Base-by-base conservation (phyloP, 2,113 vertebrate species). In the Oryzias celebensis region DNA sequence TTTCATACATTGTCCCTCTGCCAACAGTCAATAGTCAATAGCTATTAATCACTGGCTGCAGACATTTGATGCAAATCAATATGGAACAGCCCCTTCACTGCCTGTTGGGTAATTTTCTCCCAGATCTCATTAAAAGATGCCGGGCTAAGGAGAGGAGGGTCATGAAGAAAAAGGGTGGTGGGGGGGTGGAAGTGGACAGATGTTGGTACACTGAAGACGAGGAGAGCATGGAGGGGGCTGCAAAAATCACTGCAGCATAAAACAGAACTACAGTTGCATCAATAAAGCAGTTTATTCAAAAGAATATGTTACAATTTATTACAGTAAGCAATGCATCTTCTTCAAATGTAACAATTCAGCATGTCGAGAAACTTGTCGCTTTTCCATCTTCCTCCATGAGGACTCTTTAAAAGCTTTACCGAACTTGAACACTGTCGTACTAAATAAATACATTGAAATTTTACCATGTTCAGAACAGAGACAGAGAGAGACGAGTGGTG, bases 281-380 rank as follows among this genome's bases (percentile, higher is more conserved):
- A 94, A 94, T 95, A 95, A 94, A 95, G 93, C 80, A 62, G 90
- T 95, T 96, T 95, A 96, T 96, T 95, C 95, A 94, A 95, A 95
- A 95, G 91, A 94, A 93, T 95, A 96, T 93, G 92, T 94, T 95
- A 95, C 94, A 95, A 93, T 94, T 95, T 94, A 92, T 94, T 94
- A 94, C 93, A 94, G 90, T 91, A 91, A 91, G 92, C 90, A 84
- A 93, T 87, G 85, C 91, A 89, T 91, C 66, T 72, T 69, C 65
- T 61, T 76, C 41, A 43, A 71, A 58, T 74, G 76, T 61, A 77
- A 83, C 82, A 83, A 76, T 84, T 87, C 65, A 66, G 68, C 79
- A 81, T 50, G 64, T 82, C 56, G 62, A 58, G 73, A 57, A 62
- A 66, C 58, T 59, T 69, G 76, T 48, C 72, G 70, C 65, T 43